phyloP scores from a whole-genome alignment of 2,888 invertebrate genomes.

The Cosmia trapezina region DNA sequence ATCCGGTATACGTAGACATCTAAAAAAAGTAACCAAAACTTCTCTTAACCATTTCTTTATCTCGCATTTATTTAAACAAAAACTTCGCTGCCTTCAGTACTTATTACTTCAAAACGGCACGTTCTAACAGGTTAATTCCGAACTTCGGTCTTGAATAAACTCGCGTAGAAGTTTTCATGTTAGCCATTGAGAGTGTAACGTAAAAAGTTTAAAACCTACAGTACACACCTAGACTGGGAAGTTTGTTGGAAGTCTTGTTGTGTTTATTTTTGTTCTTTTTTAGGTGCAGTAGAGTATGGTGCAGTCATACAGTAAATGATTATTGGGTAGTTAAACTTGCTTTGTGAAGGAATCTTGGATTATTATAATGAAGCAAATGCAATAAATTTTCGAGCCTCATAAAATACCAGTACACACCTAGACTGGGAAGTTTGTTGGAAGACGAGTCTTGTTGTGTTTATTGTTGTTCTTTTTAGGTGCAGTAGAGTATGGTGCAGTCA shows the following conservation, averaged over 20 bases:
- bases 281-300: not conserved
- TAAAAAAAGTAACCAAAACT: not conserved
- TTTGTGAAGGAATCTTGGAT: not conserved
- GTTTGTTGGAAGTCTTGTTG: slow-evolving; percentile 4
- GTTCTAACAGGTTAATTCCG: slow-evolving; percentile 77
- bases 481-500: not conserved
- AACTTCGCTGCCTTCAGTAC: slow-evolving; percentile 14
- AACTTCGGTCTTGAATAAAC: slow-evolving; percentile 71
- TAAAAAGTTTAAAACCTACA: slow-evolving; percentile 73
- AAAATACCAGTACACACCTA: slow-evolving; percentile 18
- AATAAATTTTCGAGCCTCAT: too few species aligned
- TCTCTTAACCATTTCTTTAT: slow-evolving; percentile 14
- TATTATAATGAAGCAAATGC: too few species aligned
- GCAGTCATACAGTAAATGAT: not conserved
- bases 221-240: slow-evolving; percentile 25
- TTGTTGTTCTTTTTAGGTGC: not conserved
- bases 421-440: slow-evolving; percentile 16
- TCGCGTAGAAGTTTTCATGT: slow-evolving; percentile 67
- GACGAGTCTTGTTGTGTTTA: slow-evolving; percentile 8
- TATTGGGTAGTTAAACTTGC: not conserved
- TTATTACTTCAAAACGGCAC: slow-evolving; percentile 57
- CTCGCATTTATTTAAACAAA: slow-evolving; percentile 20
- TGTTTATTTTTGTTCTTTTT: slow-evolving; percentile 21
- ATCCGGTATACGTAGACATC: too few species aligned
- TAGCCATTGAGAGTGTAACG: slow-evolving; percentile 67